These are phyloP conservation scores for Agonopterix subpropinquella DNA, from an alignment of 2,888 invertebrate species.

Conservation along the genomic window DNA sequence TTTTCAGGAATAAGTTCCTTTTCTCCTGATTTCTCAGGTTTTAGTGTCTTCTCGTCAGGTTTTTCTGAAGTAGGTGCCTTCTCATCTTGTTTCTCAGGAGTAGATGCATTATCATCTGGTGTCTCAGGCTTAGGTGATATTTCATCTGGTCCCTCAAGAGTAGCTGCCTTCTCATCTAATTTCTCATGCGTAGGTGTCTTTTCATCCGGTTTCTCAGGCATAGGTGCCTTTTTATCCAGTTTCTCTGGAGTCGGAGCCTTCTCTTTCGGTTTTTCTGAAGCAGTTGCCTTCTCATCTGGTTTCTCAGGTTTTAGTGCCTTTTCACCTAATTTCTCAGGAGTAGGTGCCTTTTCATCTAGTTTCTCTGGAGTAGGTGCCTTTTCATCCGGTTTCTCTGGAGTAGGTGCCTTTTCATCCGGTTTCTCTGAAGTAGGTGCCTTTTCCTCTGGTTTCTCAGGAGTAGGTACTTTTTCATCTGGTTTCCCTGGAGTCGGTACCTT, in stretches of 20 bases:
- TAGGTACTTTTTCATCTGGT: not conserved
- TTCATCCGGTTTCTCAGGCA: slow-evolving; percentile 6
- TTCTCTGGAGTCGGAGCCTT: too few relatives aligned
- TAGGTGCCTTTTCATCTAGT: slow-evolving; percentile 3
- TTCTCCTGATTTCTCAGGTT: slow-evolving; percentile 1
- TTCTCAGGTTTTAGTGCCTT: slow-evolving; percentile 2
- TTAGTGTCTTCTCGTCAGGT: slow-evolving; percentile 5
- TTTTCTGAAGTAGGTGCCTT: not conserved
- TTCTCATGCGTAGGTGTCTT: slow-evolving; percentile 7
- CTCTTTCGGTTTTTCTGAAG: too few relatives aligned
- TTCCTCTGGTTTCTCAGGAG: slow-evolving; percentile 4
- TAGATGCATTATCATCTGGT: not conserved
- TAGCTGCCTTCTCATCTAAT: slow-evolving; percentile 9
- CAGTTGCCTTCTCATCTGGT: too few relatives aligned
- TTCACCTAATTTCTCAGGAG: slow-evolving; percentile 2
- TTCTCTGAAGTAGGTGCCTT: slow-evolving; percentile 4
- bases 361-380: slow-evolving; percentile 8
- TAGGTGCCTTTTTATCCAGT: too few relatives aligned
- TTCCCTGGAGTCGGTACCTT: not conserved
- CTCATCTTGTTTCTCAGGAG: not conserved
- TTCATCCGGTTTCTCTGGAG: slow-evolving; percentile 1
- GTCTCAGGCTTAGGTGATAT: not conserved
- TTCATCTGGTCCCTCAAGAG: not conserved
- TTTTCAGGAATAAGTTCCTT: slow-evolving; percentile 6
- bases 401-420: slow-evolving; percentile 6